phyloP scores from a whole-genome alignment of 1,140 invertebrate species.

The Bombus confusus region DNA sequence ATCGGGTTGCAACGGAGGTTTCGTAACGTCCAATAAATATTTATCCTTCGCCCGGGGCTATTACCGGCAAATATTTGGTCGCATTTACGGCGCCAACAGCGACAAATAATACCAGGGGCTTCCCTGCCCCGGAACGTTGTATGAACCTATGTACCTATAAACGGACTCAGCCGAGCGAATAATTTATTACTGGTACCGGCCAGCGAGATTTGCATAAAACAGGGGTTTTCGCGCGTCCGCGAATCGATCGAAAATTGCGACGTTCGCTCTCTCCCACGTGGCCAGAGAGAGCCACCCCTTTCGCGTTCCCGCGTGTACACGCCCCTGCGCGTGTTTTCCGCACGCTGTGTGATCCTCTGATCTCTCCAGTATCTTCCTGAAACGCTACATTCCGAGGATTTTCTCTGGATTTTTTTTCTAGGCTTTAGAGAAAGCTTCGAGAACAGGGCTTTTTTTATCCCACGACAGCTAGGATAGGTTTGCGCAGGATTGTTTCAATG shows the following conservation, averaged over 20 bases:
- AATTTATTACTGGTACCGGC: constrained; percentile 70
- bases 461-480: neutral
- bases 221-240: constrained; percentile 65
- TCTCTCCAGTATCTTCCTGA: neutral
- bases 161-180: constrained; percentile 67
- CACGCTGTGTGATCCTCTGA: neutral
- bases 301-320: neutral
- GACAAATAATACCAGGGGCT: constrained; percentile 63
- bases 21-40: constrained; percentile 64
- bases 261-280: constrained; percentile 54
- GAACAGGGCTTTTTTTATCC: neutral
- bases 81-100: constrained; percentile 70
- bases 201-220: constrained; percentile 73
- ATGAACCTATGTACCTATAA: constrained; percentile 61
- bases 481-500: neutral
- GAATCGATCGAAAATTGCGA: constrained; percentile 71
- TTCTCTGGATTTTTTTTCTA: neutral
- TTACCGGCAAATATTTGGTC: constrained; percentile 71
- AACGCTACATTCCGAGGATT: neutral
- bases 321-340: neutral
- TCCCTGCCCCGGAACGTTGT: neutral
- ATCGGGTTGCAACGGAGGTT: constrained; percentile 44
- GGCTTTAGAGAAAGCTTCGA: neutral
- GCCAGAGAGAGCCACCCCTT: neutral
- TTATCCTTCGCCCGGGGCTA: constrained; percentile 64